Evolutionary conservation across 2,888 invertebrate genomes (phyloP).

Genomic region (Quadroppia sp.): DNA sequence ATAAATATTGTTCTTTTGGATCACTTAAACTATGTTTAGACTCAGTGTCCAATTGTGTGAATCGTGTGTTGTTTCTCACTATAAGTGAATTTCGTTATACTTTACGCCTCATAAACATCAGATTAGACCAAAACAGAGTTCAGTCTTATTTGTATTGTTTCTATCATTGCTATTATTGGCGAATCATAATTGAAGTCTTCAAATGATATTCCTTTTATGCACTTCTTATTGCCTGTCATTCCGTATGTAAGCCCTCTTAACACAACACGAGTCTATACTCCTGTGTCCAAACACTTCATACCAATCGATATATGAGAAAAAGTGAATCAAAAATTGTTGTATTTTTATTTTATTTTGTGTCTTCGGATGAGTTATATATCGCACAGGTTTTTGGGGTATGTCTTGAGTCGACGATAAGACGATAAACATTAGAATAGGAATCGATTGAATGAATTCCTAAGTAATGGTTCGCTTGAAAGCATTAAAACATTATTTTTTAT

Average conservation of each 20-base stretch:
- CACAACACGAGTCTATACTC: not conserved
- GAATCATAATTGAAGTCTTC: slow-evolving; percentile 16
- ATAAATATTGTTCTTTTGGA: slow-evolving; percentile 18
- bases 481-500: slow-evolving; percentile 13
- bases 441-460: slow-evolving; percentile 1
- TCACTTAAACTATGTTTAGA: not conserved
- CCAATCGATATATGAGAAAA: slow-evolving; percentile 2
- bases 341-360: not conserved
- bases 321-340: not conserved
- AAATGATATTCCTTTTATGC: slow-evolving; percentile 21
- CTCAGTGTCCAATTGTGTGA: not conserved
- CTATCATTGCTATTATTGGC: slow-evolving; percentile 21
- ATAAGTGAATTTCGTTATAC: slow-evolving; percentile 5
- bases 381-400: not conserved
- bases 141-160: not conserved
- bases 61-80: not conserved
- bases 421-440: slow-evolving; percentile 6
- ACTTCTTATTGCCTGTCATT: not conserved
- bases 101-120: slow-evolving; percentile 20
- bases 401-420: not conserved
- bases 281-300: not conserved
- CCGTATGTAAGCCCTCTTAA: not conserved
- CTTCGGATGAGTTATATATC: not conserved
- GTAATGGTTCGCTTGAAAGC: not conserved
- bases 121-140: slow-evolving; percentile 19